Percentiles rank a stretch among this genome's conserved stretches.
Evolutionary conservation across 2,797 vertebrate genomes (phyloP).

Genomic region (Ispidina picta): DNA sequence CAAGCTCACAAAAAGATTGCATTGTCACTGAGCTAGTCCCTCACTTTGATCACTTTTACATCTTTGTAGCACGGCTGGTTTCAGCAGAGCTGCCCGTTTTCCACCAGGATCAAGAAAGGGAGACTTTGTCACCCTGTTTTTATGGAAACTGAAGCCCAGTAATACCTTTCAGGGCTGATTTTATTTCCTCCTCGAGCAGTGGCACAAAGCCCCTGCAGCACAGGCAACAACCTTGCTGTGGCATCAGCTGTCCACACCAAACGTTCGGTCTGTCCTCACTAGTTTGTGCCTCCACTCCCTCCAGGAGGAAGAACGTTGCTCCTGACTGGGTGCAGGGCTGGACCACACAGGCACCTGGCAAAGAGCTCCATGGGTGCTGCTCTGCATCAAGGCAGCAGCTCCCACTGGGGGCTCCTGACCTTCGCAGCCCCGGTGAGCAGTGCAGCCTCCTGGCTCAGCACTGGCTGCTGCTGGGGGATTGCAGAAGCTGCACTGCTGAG

Average conservation of each 20-base stretch:
- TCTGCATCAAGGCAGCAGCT: conserved; percentile 18
- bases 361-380: neutral
- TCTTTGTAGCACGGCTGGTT: neutral
- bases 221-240: conserved; percentile 14
- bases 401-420: neutral
- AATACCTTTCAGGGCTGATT: neutral
- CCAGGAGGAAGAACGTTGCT: conserved; percentile 21
- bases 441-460: neutral
- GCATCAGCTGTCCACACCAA: neutral
- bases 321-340: conserved; percentile 6
- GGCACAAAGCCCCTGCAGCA: neutral
- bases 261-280: neutral
- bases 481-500: conserved; percentile 10
- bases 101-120: neutral
- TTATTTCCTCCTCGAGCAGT: neutral
- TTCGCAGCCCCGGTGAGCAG: neutral
- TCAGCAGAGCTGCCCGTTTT: neutral
- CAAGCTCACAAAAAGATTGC: neutral
- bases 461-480: neutral
- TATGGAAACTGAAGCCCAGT: neutral
- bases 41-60: neutral
- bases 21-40: neutral
- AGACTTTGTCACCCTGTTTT: neutral
- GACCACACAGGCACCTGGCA: neutral
- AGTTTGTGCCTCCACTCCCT: neutral